Evolutionary conservation across 2,797 vertebrate genomes (phyloP).

Genomic region (Carduelis carduelis): DNA sequence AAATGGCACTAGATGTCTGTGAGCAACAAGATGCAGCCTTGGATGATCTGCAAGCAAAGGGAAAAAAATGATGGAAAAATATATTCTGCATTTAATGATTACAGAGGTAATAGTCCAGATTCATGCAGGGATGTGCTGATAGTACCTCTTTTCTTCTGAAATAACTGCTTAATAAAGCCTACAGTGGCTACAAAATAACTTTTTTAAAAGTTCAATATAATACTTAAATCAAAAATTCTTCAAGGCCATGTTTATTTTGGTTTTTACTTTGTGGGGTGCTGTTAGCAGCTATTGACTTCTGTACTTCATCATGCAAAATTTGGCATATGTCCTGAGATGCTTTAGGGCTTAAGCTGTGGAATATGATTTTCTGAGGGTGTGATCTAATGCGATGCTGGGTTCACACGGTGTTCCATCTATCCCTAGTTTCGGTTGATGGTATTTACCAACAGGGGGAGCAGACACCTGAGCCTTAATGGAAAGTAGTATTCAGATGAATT

Average conservation of each 20-base stretch:
- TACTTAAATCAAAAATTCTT: background rate
- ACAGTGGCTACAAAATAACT: background rate
- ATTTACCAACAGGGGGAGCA: slow-evolving; percentile 27
- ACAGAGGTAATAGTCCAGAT: background rate
- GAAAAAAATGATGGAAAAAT: background rate
- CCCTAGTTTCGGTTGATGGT: background rate
- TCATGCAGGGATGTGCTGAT: background rate
- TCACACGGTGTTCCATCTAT: background rate
- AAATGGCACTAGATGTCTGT: background rate
- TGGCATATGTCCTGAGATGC: background rate
- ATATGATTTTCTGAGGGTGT: background rate
- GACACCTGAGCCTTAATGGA: background rate
- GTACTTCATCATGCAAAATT: background rate
- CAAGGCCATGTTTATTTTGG: background rate
- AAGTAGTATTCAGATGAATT: background rate
- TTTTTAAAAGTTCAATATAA: background rate
- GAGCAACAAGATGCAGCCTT: background rate
- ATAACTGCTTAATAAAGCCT: background rate
- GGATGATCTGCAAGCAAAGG: background rate
- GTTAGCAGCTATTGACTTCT: background rate
- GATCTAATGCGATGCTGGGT: background rate
- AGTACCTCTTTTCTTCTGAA: background rate
- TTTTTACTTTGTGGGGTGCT: background rate
- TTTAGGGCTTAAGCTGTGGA: background rate
- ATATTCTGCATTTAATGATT: background rate